Base-by-base conservation (phyloP, 1,140 invertebrate species). In the Eueides isabella region DNA sequence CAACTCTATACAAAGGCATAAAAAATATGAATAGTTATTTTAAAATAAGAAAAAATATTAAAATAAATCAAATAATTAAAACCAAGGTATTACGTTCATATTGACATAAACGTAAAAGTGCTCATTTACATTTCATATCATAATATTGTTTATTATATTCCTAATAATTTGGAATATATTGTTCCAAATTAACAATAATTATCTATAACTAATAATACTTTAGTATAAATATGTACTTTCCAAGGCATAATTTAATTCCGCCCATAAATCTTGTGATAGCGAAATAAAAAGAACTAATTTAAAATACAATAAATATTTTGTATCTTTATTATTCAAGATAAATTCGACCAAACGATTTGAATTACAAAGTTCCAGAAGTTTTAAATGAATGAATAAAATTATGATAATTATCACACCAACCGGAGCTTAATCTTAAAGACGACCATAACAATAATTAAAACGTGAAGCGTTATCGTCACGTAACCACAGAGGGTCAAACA, bases 401-500 rank as follows among this genome's bases (percentile, higher is more conserved):
- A 91, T 89, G 84, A 85, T 90, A 90, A 90, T 91, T 92, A 89
- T 89, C 87, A 83, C 82, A 73, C 82, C 80, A 83, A 85, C 86
- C 84, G 75, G 76, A 85, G 75, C 75, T 83, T 80, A 76, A 80
- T 83, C 83, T 82, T 76, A 77, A 80, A 79, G 80, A 84, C 75
- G 77, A 76, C 82, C 77, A 83, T 89, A 87, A 86, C 82, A 88
- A 89, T 88, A 88, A 92, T 92, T 89, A 89, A 86, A 83, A 85
- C 82, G 81, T 89, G 88, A 89, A 87, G 74, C 78, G 81, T 85
- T 92, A 92, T 90, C 87, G 86, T 75, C 83, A 84, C 78, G 83
- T 84, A 90, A 89, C 90, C 85, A 90, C 88, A 89, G 89, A 89
- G 76, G 86, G 85, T 83, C 83, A 87, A 85, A 90, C 86, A 91